Evolutionary conservation across 2,797 vertebrate species (phyloP).

Genomic region (Hoplostethus atlanticus): DNA sequence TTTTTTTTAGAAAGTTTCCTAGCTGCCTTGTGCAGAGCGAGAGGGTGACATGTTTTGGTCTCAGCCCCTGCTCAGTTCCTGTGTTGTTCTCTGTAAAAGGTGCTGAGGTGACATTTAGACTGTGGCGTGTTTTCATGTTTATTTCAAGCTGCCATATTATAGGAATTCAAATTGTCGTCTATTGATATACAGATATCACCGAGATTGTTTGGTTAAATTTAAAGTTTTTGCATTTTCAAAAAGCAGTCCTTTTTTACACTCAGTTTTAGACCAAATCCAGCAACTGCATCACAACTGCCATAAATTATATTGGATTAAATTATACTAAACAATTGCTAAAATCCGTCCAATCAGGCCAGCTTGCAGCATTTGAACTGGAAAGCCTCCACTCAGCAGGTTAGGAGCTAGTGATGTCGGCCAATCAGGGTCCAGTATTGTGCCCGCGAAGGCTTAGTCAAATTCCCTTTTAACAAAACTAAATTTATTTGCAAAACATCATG

Average conservation of each 20-base stretch:
- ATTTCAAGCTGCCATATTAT: neutral
- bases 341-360: neutral
- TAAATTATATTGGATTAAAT: too few species aligned
- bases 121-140: neutral
- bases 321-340: too few species aligned
- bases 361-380: neutral
- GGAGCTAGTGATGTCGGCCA: too few species aligned
- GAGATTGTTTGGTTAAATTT: neutral
- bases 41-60: slow-evolving; percentile 27
- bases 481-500: too few species aligned
- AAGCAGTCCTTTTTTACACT: too few species aligned
- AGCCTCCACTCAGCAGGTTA: slow-evolving; percentile 13
- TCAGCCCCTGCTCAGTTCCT: slow-evolving; percentile 45
- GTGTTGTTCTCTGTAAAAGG: slow-evolving; percentile 50
- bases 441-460: too few species aligned
- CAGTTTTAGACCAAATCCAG: too few species aligned
- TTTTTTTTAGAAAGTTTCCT: slow-evolving; percentile 18
- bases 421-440: too few species aligned
- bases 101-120: slow-evolving; percentile 15
- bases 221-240: neutral
- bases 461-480: too few species aligned
- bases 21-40: neutral
- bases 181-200: too few species aligned
- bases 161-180: neutral
- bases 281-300: too few species aligned